Conservation (phyloP, 2,888 invertebrate genomes). For the Smittia sp. region DNA sequence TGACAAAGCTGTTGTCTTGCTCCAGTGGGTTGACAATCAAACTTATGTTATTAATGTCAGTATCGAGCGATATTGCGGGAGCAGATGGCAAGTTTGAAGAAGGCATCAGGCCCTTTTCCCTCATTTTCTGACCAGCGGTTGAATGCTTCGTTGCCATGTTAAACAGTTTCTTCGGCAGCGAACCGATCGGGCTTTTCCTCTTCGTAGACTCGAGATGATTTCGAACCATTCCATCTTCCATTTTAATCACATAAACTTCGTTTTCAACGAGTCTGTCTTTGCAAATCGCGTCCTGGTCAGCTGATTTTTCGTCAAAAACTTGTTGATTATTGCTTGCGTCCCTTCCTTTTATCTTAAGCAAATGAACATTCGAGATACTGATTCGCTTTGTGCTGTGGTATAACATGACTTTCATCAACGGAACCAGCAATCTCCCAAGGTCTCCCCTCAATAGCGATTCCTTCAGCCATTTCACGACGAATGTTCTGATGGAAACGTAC, state of each 20-base stretch:
- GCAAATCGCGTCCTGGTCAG: constrained; percentile 49
- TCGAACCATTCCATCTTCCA: constrained; percentile 73
- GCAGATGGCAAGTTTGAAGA: constrained; percentile 10
- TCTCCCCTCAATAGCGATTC: constrained; percentile 73
- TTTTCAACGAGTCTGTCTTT: constrained; percentile 46
- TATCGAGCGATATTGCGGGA: constrained; percentile 44
- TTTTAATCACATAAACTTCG: constrained; percentile 78
- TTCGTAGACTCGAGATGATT: constrained; percentile 50
- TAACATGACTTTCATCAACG: constrained; percentile 70
- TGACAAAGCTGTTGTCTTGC: constrained; percentile 9
- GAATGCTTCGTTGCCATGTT: constrained; percentile 50
- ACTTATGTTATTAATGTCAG: constrained; percentile 56
- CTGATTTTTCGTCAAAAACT: constrained; percentile 48
- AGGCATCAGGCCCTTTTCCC: constrained; percentile 32
- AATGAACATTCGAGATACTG: constrained; percentile 71
- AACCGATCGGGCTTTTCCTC: constrained; percentile 53
- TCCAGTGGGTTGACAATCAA: constrained; percentile 62
- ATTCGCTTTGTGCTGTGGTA: constrained; percentile 78
- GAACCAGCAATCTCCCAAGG: constrained; percentile 72
- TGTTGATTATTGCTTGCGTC: constrained; percentile 46
- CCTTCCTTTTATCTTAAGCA: constrained; percentile 56
- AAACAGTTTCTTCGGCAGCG: constrained; percentile 53
- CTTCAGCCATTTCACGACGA: constrained; percentile 73
- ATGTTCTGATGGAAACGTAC: constrained; percentile 52
- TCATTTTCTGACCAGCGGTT: constrained; percentile 19